Conservation (phyloP, 2,797 vertebrate species). For the Lateolabrax maculatus region DNA sequence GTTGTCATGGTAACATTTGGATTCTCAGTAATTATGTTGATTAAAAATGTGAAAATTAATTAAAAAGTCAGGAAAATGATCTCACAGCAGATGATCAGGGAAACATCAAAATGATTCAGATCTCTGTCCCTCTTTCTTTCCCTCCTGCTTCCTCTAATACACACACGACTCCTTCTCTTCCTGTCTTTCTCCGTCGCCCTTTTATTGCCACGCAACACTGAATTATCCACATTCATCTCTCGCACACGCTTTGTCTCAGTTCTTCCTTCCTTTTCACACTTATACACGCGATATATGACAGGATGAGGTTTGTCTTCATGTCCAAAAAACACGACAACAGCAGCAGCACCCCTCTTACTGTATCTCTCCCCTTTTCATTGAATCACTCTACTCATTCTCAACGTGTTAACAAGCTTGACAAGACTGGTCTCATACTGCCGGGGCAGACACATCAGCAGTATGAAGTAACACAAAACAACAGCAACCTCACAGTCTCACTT, state of each 20-base stretch:
- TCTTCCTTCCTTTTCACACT: conserved; percentile 28
- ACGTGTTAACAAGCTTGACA: conserved; percentile 56
- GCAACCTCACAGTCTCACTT: conserved; percentile 54
- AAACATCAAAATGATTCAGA: conserved; percentile 78
- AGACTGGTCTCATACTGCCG: conserved; percentile 36
- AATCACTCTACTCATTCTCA: conserved; percentile 50
- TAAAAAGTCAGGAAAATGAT: conserved; percentile 80
- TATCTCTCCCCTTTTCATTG: conserved; percentile 13
- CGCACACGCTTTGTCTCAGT: conserved; percentile 24
- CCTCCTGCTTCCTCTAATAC: conserved; percentile 24
- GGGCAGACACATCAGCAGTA: conserved; percentile 56
- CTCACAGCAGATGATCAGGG: conserved; percentile 79
- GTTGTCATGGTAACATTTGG: conserved; percentile 74
- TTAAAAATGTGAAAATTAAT: conserved; percentile 84
- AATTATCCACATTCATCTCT: conserved; percentile 59
- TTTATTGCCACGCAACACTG: conserved; percentile 49
- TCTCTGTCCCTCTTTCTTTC: conserved; percentile 39
- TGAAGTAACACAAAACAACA: conserved; percentile 53
- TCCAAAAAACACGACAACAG: neutral
- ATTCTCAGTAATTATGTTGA: conserved; percentile 77
- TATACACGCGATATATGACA: conserved; percentile 23
- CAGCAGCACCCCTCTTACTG: neutral
- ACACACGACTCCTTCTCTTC: conserved; percentile 19
- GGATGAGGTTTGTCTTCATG: conserved; percentile 42
- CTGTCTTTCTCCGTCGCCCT: conserved; percentile 38